Evolutionary conservation across 2,888 invertebrate species (phyloP).

Genomic region (Drosophila koepferae): DNA sequence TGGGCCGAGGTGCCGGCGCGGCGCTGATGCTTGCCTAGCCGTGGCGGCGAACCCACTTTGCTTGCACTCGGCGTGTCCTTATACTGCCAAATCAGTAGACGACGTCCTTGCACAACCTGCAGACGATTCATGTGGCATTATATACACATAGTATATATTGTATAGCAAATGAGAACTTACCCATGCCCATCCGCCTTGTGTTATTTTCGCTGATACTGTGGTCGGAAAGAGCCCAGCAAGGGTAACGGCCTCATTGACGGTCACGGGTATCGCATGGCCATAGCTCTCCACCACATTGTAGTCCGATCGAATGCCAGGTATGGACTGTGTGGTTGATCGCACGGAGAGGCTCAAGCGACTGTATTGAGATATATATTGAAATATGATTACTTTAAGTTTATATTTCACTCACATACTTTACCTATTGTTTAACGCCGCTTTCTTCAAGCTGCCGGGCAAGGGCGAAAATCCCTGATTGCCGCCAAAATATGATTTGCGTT

Average conservation of each 20-base stretch:
- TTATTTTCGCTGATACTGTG: conserved; percentile 86
- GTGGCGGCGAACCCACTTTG: conserved; percentile 56
- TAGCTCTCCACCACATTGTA: conserved; percentile 91
- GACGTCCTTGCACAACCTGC: conserved; percentile 93
- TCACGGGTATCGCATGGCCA: conserved; percentile 93
- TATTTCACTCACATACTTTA: conserved; percentile 2
- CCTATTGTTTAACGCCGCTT: conserved; percentile 69
- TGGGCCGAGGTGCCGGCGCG: conserved; percentile 86
- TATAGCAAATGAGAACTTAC: conserved; percentile 61
- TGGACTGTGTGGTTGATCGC: conserved; percentile 88
- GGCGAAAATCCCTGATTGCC: conserved; percentile 47
- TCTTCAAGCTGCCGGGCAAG: conserved; percentile 63
- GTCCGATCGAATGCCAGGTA: conserved; percentile 91
- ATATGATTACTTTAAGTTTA: not conserved
- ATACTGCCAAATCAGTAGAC: conserved; percentile 94
- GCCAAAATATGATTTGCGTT: conserved; percentile 78
- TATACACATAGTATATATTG: not conserved
- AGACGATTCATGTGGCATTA: not conserved
- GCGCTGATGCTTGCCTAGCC: conserved; percentile 65
- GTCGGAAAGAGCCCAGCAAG: conserved; percentile 88
- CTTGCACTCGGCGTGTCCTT: conserved; percentile 84
- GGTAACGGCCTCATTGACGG: conserved; percentile 94
- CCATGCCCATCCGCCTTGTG: conserved; percentile 87
- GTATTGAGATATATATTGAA: conserved; percentile 3
- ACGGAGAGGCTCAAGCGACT: conserved; percentile 87